Percentiles rank a stretch among this genome's conserved stretches.
Evolutionary conservation across 2,797 vertebrate species (phyloP).

Genomic region (Pipistrellus nathusii): DNA sequence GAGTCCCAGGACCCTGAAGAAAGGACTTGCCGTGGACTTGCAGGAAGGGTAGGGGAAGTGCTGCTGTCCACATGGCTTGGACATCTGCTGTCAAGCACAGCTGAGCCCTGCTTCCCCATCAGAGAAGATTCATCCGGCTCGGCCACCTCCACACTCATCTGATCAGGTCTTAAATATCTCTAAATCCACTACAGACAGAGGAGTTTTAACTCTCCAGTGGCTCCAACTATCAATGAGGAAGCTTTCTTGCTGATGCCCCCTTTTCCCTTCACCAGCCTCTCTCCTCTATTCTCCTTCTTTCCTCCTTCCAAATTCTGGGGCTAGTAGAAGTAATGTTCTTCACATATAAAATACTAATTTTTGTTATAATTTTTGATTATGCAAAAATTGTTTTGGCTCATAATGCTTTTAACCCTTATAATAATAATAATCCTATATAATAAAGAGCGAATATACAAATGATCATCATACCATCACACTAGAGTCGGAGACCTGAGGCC

Average conservation of each 20-base stretch:
- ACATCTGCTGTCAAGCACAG: background rate
- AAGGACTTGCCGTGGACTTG: background rate
- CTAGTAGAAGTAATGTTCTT: background rate
- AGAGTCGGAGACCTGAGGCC: too few relatives aligned
- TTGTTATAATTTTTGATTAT: slow-evolving; percentile 30
- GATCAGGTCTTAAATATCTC: background rate
- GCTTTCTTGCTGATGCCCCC: background rate
- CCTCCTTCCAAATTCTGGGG: background rate
- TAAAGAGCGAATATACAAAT: too few relatives aligned
- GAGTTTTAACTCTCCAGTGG: background rate
- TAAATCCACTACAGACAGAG: background rate
- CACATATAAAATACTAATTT: slow-evolving; percentile 13
- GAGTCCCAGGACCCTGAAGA: background rate
- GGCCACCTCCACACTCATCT: background rate
- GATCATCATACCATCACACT: too few relatives aligned
- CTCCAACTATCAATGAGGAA: background rate
- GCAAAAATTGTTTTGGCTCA: background rate
- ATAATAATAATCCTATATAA: background rate
- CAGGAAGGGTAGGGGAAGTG: background rate
- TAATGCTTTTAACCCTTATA: background rate
- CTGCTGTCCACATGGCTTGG: background rate
- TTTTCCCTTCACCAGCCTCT: background rate
- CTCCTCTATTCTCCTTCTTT: background rate
- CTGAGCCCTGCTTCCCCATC: background rate
- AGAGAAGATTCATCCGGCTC: background rate